Evolutionary conservation across 1,140 invertebrate species (phyloP).

Genomic region (Drosophila sp.): DNA sequence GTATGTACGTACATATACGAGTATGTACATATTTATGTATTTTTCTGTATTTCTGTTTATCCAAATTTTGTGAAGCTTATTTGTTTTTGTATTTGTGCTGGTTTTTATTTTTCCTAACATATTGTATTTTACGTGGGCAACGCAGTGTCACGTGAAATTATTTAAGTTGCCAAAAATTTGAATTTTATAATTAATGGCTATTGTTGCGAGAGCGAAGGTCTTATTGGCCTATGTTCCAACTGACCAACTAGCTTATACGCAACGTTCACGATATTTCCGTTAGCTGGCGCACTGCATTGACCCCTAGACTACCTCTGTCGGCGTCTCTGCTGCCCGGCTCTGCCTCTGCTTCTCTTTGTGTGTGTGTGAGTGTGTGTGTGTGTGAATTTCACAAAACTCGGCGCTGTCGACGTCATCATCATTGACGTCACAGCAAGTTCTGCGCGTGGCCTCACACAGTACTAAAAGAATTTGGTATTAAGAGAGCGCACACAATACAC

Average conservation of each 20-base stretch:
- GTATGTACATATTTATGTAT: not conserved
- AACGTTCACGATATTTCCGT: conserved; percentile 50
- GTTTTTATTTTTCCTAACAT: conserved; percentile 36
- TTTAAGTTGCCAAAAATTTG: conserved; percentile 60
- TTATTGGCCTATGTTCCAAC: not conserved
- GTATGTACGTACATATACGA: not conserved
- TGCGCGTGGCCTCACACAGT: conserved; percentile 43
- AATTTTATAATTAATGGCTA: conserved; percentile 72
- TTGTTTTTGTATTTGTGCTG: too few species aligned
- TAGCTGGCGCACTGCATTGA: conserved; percentile 52
- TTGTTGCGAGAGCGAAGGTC: conserved; percentile 52
- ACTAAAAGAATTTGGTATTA: conserved; percentile 31
- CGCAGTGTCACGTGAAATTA: conserved; percentile 69
- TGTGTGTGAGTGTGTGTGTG: not conserved
- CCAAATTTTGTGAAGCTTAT: too few species aligned
- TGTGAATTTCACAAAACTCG: conserved; percentile 36
- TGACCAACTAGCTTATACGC: conserved; percentile 20
- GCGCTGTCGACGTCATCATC: conserved; percentile 68
- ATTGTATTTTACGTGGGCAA: conserved; percentile 31
- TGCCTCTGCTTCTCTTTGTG: not conserved
- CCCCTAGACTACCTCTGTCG: conserved; percentile 30
- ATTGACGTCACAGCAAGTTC: conserved; percentile 68
- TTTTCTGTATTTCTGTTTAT: too few species aligned
- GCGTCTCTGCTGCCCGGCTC: not conserved
- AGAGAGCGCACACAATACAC: conserved; percentile 16